phyloP scores from a whole-genome alignment of 1,140 invertebrate species.

The Delia radicum region DNA sequence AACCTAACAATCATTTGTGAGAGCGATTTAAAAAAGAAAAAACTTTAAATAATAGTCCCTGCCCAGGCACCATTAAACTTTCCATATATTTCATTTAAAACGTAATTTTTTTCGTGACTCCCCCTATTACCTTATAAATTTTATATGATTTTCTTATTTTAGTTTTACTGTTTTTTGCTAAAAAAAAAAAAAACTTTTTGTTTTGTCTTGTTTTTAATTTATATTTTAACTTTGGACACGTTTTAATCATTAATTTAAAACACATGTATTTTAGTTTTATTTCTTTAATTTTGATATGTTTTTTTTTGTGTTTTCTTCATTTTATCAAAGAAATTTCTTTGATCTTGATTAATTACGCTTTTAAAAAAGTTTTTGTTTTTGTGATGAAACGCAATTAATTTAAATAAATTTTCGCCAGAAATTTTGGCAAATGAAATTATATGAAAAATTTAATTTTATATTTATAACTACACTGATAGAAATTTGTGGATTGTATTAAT shows the following conservation, averaged over 20 bases:
- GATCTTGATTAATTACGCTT: background rate
- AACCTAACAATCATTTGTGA: too few species aligned
- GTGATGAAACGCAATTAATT: background rate
- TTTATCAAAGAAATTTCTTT: background rate
- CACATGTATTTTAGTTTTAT: background rate
- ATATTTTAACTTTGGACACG: background rate
- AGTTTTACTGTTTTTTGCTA: too few species aligned
- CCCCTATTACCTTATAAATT: too few species aligned
- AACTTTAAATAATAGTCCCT: too few species aligned
- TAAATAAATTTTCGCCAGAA: background rate
- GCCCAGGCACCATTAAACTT: too few species aligned
- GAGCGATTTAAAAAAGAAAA: too few species aligned
- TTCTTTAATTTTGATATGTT: background rate
- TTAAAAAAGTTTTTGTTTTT: background rate
- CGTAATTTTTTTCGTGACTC: too few species aligned
- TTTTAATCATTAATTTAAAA: constrained; percentile 2
- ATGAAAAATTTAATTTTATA: background rate
- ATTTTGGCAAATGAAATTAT: background rate
- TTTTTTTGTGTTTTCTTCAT: background rate
- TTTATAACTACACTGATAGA: background rate
- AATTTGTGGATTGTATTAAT: background rate
- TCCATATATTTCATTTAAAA: too few species aligned
- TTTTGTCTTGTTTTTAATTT: too few species aligned
- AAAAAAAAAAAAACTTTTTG: too few species aligned
- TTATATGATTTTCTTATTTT: too few species aligned